Conservation (phyloP, 2,113 vertebrate species). For the Proterorhinus semilunaris region DNA sequence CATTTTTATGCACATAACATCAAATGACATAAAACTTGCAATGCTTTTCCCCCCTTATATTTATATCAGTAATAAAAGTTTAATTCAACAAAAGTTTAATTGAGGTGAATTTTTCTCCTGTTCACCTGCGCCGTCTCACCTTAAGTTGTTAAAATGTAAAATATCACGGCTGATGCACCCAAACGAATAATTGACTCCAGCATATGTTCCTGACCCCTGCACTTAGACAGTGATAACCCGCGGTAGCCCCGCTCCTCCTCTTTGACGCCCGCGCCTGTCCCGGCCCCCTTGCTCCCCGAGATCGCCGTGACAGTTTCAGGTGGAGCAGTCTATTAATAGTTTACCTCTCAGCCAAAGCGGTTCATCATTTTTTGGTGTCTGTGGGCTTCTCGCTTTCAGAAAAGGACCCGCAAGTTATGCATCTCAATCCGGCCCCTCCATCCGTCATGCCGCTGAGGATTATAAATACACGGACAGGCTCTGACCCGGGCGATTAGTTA, state of each 20-base stretch:
- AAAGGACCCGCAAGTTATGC: conserved; percentile 65
- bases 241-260: not conserved
- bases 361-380: conserved; percentile 79
- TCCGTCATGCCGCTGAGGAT: conserved; percentile 75
- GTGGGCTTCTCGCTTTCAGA: conserved; percentile 75
- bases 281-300: conserved; percentile 55
- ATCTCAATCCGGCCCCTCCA: conserved; percentile 75
- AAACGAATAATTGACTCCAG: not conserved
- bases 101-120: no score
- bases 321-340: conserved; percentile 83
- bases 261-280: conserved; percentile 19
- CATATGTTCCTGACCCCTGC: not conserved
- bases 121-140: no score
- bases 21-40: no score
- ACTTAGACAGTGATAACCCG: not conserved
- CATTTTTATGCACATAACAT: no score
- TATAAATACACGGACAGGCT: conserved; percentile 77
- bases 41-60: no score
- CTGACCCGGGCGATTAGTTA: conserved; percentile 78
- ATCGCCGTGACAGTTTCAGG: conserved; percentile 82
- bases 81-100: no score
- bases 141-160: no score
- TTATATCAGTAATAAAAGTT: no score
- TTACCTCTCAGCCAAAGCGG: conserved; percentile 77
- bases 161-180: no score